Percentiles rank a stretch among this genome's conserved stretches.
Conservation (phyloP, 2,888 invertebrate species). For the Phorcus lineatus region DNA sequence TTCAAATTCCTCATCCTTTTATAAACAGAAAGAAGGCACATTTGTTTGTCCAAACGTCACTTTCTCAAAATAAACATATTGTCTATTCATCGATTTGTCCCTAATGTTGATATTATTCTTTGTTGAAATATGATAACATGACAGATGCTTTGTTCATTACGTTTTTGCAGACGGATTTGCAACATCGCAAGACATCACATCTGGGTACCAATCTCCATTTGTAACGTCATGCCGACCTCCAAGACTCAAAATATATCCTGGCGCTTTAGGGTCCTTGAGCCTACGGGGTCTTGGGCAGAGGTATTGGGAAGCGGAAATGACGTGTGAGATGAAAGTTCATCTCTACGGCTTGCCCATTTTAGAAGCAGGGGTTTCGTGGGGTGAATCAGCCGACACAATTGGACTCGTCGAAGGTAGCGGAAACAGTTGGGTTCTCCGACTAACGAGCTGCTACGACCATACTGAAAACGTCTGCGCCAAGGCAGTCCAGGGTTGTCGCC, state of each 20-base stretch:
- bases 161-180: too few relatives aligned
- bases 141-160: too few relatives aligned
- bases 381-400: background rate
- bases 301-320: background rate
- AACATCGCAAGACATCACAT: background rate
- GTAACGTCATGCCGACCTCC: background rate
- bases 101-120: too few relatives aligned
- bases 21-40: too few relatives aligned
- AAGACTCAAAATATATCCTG: background rate
- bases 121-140: too few relatives aligned
- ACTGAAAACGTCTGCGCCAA: background rate
- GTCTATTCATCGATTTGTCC: too few relatives aligned
- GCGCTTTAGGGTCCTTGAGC: background rate
- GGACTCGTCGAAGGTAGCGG: background rate
- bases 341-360: background rate
- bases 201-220: background rate
- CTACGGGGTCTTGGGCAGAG: background rate
- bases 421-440: background rate
- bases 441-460: background rate
- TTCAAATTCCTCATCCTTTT: too few relatives aligned
- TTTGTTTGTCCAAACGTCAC: too few relatives aligned
- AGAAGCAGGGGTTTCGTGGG: background rate
- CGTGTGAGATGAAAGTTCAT: background rate
- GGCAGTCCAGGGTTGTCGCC: constrained; percentile 1
- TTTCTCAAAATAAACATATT: too few relatives aligned